phyloP scores from a whole-genome alignment of 2,113 vertebrate genomes.

The Tiliqua scincoides region DNA sequence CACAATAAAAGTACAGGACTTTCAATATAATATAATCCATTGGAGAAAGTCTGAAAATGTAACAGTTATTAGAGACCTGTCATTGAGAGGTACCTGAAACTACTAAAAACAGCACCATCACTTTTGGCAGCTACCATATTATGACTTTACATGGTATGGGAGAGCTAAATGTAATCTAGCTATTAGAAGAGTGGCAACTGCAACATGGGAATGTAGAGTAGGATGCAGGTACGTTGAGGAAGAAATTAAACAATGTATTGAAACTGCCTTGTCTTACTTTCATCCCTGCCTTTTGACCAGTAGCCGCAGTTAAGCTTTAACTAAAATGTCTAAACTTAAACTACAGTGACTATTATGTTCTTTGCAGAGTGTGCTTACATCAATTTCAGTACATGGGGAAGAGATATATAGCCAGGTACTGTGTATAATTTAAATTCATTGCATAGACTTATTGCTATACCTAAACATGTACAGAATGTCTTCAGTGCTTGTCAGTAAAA shows the following conservation, averaged over 20 bases:
- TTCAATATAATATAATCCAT: too few relatives aligned
- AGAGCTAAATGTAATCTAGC: not conserved
- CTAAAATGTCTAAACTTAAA: conserved; percentile 9
- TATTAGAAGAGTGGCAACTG: not conserved
- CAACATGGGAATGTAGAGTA: not conserved
- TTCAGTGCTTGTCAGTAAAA: conserved; percentile 23
- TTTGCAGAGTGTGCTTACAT: conserved; percentile 92
- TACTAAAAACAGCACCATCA: not conserved
- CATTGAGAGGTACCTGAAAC: not conserved
- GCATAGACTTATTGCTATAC: conserved; percentile 1
- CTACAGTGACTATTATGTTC: conserved; percentile 49
- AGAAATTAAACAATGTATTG: not conserved
- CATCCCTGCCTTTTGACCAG: not conserved
- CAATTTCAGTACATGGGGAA: conserved; percentile 99
- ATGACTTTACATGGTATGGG: not conserved
- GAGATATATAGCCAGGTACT: conserved; percentile 97
- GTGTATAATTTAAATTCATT: conserved; percentile 61
- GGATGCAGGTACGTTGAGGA: not conserved
- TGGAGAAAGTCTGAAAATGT: too few relatives aligned
- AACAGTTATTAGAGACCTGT: not conserved
- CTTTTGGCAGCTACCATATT: not conserved
- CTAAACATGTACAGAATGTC: not conserved
- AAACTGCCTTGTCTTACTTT: not conserved
- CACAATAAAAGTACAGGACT: too few relatives aligned
- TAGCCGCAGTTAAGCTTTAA: not conserved